Percentiles rank a stretch among this genome's conserved stretches.
These are phyloP conservation scores for Calypte anna DNA, from an alignment of 2,113 vertebrate species.

Conservation along the genomic window DNA sequence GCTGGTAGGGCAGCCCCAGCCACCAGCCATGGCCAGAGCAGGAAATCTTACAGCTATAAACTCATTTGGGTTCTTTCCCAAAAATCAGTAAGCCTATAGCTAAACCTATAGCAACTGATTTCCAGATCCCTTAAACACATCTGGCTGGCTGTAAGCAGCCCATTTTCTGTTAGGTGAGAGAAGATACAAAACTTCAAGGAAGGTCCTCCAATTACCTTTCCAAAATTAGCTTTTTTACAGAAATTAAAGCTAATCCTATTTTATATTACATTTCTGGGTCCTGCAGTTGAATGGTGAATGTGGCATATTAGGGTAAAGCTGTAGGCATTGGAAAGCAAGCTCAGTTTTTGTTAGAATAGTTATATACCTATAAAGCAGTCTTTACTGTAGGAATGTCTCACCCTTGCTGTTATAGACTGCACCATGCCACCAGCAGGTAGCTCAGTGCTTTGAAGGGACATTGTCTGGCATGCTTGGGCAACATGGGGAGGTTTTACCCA, in stretches of 20 bases:
- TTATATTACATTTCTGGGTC: background rate
- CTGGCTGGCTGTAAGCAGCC: background rate
- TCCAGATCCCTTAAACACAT: background rate
- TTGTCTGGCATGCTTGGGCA: background rate
- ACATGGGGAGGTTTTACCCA: background rate
- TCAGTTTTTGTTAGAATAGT: background rate
- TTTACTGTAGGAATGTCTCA: background rate
- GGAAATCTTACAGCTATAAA: background rate
- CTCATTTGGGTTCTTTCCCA: background rate
- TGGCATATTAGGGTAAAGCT: background rate
- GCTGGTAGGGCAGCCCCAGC: background rate
- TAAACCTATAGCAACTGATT: background rate
- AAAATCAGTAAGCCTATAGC: background rate
- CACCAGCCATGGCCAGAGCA: background rate
- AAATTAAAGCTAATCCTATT: background rate
- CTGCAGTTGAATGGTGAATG: background rate
- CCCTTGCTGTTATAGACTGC: rapidly evolving
- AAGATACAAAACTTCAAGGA: background rate
- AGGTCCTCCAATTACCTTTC: background rate
- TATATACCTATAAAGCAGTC: background rate
- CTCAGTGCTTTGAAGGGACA: background rate
- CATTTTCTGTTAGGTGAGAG: background rate
- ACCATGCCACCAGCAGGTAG: background rate
- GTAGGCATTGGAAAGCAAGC: background rate
- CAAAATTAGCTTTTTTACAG: background rate